Conservation (phyloP, 2,888 invertebrate genomes). For the Nemotelus nigrinus region DNA sequence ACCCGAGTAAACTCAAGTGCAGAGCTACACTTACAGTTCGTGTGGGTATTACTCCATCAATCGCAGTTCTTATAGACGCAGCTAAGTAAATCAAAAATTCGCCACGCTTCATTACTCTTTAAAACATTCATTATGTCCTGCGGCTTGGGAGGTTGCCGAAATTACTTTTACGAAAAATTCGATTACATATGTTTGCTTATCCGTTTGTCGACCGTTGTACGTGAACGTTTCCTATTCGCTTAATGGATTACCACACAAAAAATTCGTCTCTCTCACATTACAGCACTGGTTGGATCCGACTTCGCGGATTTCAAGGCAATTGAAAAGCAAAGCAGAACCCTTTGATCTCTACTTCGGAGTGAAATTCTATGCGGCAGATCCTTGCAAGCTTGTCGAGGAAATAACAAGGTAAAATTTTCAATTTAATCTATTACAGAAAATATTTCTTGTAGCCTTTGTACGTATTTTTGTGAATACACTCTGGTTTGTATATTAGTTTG, state of each 20-base stretch:
- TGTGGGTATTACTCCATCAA: no score
- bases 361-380: slow-evolving; percentile 97
- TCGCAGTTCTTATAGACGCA: no score
- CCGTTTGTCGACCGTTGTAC: no score
- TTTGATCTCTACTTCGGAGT: slow-evolving; percentile 96
- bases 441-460: background rate
- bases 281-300: slow-evolving; percentile 96
- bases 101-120: no score
- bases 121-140: no score
- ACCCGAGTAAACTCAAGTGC: no score
- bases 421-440: slow-evolving; percentile 4
- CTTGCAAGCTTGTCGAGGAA: slow-evolving; percentile 94
- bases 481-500: slow-evolving; percentile 22
- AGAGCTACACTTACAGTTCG: no score
- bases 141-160: no score
- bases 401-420: slow-evolving; percentile 81
- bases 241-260: slow-evolving; percentile 40
- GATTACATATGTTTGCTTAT: no score
- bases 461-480: background rate
- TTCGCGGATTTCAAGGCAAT: slow-evolving; percentile 87
- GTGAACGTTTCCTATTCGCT: background rate
- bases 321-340: slow-evolving; percentile 76
- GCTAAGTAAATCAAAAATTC: no score
- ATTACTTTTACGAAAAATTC: no score
- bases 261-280: slow-evolving; percentile 33